A percentile compares a stretch with the other conserved stretches of the same genome.
Conservation (phyloP, 2,113 vertebrate species). For the Leucopsar rothschildi region DNA sequence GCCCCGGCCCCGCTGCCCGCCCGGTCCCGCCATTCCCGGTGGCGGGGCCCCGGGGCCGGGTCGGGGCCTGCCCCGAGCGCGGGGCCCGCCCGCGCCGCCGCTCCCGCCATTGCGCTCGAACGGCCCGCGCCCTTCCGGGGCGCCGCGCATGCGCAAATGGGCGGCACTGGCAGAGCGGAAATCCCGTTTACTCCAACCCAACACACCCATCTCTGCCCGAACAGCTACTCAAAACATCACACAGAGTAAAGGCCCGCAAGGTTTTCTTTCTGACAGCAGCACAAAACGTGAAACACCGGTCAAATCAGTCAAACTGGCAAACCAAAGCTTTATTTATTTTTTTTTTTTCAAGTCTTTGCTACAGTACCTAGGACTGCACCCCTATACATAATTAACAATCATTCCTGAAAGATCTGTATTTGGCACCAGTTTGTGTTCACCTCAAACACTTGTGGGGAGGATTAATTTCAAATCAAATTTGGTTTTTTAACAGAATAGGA, state of each 20-base stretch:
- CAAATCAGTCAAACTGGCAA: slow-evolving; percentile 63
- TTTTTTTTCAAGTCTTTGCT: slow-evolving; percentile 52
- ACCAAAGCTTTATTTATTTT: slow-evolving; percentile 54
- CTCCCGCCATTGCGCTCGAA: background rate
- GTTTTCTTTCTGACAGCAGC: background rate
- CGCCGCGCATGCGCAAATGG: background rate
- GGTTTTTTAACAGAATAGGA: slow-evolving; percentile 36
- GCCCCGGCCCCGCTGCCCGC: no score
- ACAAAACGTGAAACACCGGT: slow-evolving; percentile 31
- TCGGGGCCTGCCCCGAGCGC: no score
- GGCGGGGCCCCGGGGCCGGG: no score
- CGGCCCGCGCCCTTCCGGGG: background rate
- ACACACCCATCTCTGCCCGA: fast-evolving
- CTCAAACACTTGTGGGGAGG: slow-evolving; percentile 60
- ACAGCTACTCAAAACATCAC: background rate
- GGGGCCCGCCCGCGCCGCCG: background rate
- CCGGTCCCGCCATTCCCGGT: no score
- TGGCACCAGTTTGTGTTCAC: slow-evolving; percentile 75
- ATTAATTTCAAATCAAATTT: slow-evolving; percentile 41
- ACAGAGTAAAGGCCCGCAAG: background rate
- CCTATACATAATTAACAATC: slow-evolving; percentile 65
- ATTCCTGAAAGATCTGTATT: slow-evolving; percentile 72
- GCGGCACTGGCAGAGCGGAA: no score
- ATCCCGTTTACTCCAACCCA: fast-evolving
- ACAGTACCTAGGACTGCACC: slow-evolving; percentile 65